Conservation (phyloP, 2,888 invertebrate genomes). For the Cloeon dipterum region DNA sequence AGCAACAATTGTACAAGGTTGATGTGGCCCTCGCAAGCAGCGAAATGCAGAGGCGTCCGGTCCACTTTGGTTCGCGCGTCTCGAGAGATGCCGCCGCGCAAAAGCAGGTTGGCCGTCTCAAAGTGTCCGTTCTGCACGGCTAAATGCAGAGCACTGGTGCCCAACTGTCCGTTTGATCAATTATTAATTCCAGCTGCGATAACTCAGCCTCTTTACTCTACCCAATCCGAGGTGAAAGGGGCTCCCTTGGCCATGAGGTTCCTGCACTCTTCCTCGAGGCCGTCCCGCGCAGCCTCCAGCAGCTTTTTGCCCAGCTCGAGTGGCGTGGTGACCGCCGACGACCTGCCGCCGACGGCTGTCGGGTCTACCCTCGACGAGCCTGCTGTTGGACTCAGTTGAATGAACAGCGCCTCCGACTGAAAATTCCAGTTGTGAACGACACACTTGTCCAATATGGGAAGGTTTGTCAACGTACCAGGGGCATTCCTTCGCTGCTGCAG, state of each 20-base stretch:
- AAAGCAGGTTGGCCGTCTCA: slow-evolving; percentile 54
- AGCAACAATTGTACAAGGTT: slow-evolving; percentile 46
- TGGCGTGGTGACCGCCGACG: too few species aligned
- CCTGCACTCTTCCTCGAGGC: slow-evolving; percentile 51
- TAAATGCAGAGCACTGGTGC: slow-evolving; percentile 73
- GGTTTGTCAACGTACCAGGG: too few species aligned
- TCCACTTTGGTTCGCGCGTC: slow-evolving; percentile 85
- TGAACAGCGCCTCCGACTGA: background rate
- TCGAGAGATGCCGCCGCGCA: slow-evolving; percentile 66
- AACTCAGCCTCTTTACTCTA: too few species aligned
- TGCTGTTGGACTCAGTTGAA: background rate
- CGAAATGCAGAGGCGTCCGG: slow-evolving; percentile 74
- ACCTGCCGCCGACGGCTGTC: too few species aligned
- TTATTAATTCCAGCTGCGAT: background rate
- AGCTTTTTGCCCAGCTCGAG: slow-evolving; percentile 66
- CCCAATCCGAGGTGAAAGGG: slow-evolving; percentile 85
- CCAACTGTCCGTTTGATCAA: slow-evolving; percentile 32
- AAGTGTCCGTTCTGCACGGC: slow-evolving; percentile 61
- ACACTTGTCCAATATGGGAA: background rate
- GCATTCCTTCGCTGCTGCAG: background rate
- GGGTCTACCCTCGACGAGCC: too few species aligned
- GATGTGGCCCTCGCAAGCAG: slow-evolving; percentile 61
- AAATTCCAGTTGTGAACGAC: background rate
- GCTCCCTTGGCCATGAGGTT: slow-evolving; percentile 66
- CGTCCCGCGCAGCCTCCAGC: slow-evolving; percentile 53